These are phyloP conservation scores for Mallateleia sp. DNA, from an alignment of 2,888 invertebrate genomes.

Conservation along the genomic window DNA sequence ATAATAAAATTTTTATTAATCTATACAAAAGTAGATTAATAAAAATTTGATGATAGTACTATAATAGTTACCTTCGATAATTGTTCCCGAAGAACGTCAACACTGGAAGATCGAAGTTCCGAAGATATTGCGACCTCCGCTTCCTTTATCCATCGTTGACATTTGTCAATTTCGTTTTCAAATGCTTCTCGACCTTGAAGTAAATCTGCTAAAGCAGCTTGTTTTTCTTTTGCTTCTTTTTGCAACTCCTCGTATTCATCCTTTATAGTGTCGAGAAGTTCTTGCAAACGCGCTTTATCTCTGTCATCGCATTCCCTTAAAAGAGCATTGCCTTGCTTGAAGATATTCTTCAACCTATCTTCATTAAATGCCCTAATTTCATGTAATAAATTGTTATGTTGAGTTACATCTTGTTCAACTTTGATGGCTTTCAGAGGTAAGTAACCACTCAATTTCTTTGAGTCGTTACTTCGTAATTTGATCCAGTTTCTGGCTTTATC, in stretches of 20 bases:
- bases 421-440: constrained; percentile 95
- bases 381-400: constrained; percentile 93
- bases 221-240: constrained; percentile 93
- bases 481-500: constrained; percentile 96
- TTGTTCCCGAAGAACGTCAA: constrained; percentile 96
- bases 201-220: constrained; percentile 93
- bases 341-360: constrained; percentile 93
- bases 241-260: constrained; percentile 94
- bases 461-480: constrained; percentile 93
- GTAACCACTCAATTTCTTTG: constrained; percentile 94
- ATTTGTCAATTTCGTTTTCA: constrained; percentile 95
- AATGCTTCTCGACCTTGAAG: constrained; percentile 95
- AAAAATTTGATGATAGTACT: too few relatives aligned
- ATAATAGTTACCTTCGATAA: constrained; percentile 93
- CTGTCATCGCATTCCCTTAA: constrained; percentile 95
- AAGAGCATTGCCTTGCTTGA: constrained; percentile 94
- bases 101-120: constrained; percentile 94
- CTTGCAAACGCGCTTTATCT: constrained; percentile 92
- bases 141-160: constrained; percentile 97
- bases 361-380: constrained; percentile 95
- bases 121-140: constrained; percentile 96
- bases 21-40: too few relatives aligned
- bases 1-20: too few relatives aligned
- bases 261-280: constrained; percentile 92
- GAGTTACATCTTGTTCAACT: constrained; percentile 95